Conservation (phyloP, 2,113 vertebrate genomes). For the Marcusenius ussheri region DNA sequence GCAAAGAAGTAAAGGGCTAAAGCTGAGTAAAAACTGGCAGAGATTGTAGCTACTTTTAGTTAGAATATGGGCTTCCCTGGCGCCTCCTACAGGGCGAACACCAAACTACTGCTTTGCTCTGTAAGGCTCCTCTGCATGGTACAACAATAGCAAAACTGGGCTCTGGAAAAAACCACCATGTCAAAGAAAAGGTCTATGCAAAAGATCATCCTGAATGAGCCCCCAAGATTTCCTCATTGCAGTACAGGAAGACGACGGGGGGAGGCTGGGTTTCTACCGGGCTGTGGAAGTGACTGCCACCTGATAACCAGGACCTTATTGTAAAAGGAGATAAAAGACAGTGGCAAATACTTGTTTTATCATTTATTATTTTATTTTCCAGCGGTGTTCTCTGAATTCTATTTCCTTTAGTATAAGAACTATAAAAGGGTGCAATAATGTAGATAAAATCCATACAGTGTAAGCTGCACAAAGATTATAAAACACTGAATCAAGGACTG, state of each 20-base stretch:
- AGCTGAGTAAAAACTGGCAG: background rate
- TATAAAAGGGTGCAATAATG: background rate
- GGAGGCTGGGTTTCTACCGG: background rate
- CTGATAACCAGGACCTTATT: background rate
- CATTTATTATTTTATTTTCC: background rate
- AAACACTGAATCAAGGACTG: background rate
- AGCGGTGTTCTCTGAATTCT: background rate
- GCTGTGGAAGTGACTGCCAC: background rate
- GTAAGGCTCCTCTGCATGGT: background rate
- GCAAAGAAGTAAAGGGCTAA: background rate
- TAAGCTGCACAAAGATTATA: background rate
- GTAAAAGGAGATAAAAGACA: background rate
- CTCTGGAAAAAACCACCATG: background rate
- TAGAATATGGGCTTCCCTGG: background rate
- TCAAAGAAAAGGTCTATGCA: background rate
- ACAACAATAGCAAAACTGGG: background rate
- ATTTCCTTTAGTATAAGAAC: background rate
- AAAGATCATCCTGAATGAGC: background rate
- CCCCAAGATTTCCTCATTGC: background rate
- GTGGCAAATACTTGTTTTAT: background rate
- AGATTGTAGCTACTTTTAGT: background rate
- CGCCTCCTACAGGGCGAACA: background rate
- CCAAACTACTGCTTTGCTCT: background rate
- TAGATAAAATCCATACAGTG: background rate
- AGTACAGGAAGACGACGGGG: background rate